Evolutionary conservation across 2,113 vertebrate genomes (phyloP), one percentile per base, ranked within the genome.

Genomic region (Cyanistes caeruleus): DNA sequence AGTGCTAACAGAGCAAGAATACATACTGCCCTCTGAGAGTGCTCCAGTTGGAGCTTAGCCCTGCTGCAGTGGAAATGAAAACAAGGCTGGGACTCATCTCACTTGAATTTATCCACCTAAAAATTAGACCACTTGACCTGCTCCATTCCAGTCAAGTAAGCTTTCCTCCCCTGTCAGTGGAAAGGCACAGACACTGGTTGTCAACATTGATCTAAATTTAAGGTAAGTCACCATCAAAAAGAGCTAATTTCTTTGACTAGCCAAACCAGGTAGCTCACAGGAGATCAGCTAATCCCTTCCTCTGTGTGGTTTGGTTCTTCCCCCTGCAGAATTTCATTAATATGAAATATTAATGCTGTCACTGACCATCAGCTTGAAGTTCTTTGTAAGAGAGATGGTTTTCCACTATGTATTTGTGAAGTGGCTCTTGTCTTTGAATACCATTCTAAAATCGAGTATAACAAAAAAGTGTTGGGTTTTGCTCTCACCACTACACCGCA

Each of bases 401-500:
- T 91, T 91, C 39, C n/a, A 41, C 30, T 49, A 9, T 9, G 46
- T 73, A n/a, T 24, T 82, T 90, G 11, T 35, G 30, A 1, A 2
- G 22, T 51, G 58, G 41, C 27, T 87, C 37, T 79, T 77, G 14
- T 58, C 25, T 93, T 64, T 79, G 63, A 73, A 76, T 37, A 51
- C 2, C 28, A 63, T 46, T 51, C 13, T 65, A 77, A 33, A 68
- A 65, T 22, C 24, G 49, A 74, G 25, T 76, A 62, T 39, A 64
- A 28, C 69, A 5, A 46, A 86, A 88, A 73, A 21, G 21, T 8
- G 6, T 5, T 89, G 10, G 23, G 15, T 31, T 90, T 92, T 18
- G 7, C 75, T 84, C 52, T 84, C 20, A 6, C 15, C 0, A 0
- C 23, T 63, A 14, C 21, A 78, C 9, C 25, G 52, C 28, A 58